Evolutionary conservation across 2,797 vertebrate genomes (phyloP).

Genomic region (Poeciliopsis presidionis): DNA sequence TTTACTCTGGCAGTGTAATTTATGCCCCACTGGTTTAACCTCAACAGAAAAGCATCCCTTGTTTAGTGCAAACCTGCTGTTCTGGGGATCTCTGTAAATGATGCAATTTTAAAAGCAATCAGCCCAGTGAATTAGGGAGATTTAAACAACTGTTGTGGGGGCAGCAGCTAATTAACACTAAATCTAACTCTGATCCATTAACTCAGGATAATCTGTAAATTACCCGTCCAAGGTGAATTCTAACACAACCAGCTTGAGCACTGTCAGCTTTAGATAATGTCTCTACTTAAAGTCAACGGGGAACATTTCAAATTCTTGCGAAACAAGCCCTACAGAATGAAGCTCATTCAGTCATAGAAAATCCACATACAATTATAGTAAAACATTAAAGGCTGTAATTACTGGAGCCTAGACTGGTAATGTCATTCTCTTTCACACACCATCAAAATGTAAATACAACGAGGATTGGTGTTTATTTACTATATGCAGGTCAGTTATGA

Average conservation of each 20-base stretch:
- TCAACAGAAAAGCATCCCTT: constrained; percentile 29
- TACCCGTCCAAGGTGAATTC: constrained; percentile 57
- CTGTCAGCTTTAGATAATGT: constrained; percentile 50
- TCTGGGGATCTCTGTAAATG: constrained; percentile 34
- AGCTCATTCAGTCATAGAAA: constrained; percentile 68
- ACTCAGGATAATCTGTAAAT: constrained; percentile 66
- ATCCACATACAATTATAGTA: constrained; percentile 76
- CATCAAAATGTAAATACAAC: constrained; percentile 33
- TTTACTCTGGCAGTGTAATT: constrained; percentile 56
- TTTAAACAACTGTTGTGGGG: constrained; percentile 62
- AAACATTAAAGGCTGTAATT: constrained; percentile 64
- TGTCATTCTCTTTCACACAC: constrained; percentile 32
- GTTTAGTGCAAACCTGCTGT: constrained; percentile 34
- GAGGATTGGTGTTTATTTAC: constrained; percentile 13
- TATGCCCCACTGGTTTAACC: constrained; percentile 24
- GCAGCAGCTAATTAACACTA: constrained; percentile 63
- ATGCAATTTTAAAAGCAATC: constrained; percentile 54
- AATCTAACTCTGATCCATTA: constrained; percentile 65
- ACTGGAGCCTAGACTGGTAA: constrained; percentile 61
- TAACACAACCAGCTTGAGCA: constrained; percentile 21
- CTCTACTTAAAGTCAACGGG: constrained; percentile 42
- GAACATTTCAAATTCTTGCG: constrained; percentile 37
- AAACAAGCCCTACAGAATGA: constrained; percentile 44
- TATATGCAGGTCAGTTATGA: background rate
- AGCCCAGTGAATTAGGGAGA: constrained; percentile 47